A percentile compares a stretch with the other conserved stretches of the same genome.
phyloP scores from a whole-genome alignment of 2,888 invertebrate genomes.

The Macaria liturata region DNA sequence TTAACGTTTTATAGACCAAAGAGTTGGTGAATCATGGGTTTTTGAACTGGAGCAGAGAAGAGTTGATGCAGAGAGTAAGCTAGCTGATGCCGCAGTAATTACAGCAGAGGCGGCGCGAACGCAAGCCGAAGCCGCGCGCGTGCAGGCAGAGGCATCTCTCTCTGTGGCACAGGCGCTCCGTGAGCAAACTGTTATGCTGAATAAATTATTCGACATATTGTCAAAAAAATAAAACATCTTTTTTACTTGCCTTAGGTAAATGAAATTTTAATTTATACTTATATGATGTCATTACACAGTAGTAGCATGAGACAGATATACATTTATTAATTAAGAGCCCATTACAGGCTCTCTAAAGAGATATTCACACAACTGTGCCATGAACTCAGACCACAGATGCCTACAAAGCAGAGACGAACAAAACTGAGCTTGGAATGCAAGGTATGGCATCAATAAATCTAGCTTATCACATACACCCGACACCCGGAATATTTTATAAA shows the following conservation, averaged over 20 bases:
- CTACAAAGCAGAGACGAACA: constrained; percentile 5
- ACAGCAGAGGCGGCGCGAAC: constrained; percentile 9
- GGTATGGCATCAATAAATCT: not conserved
- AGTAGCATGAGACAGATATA: not conserved
- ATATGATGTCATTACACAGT: not conserved
- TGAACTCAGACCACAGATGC: constrained; percentile 10
- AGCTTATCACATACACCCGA: not conserved
- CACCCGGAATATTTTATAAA: not conserved
- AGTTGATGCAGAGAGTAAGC: not conserved
- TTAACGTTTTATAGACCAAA: not conserved
- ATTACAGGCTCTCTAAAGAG: constrained; percentile 9
- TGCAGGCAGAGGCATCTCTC: not conserved
- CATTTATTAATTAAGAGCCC: not conserved
- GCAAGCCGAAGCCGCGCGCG: constrained; percentile 9
- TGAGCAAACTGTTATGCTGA: not conserved
- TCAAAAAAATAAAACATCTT: not conserved
- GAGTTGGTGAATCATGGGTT: too few species aligned
- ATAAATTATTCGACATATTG: constrained; percentile 1
- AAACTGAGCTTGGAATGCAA: not conserved
- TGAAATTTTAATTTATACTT: not conserved
- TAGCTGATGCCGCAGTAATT: constrained; percentile 5
- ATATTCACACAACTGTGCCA: constrained; percentile 4
- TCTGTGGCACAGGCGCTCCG: not conserved
- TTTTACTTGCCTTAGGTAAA: not conserved
- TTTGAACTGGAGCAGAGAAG: not conserved